Percentiles rank a stretch among this genome's conserved stretches.
phyloP scores from a whole-genome alignment of 1,140 invertebrate species.

The Lysiphlebus fabarum region DNA sequence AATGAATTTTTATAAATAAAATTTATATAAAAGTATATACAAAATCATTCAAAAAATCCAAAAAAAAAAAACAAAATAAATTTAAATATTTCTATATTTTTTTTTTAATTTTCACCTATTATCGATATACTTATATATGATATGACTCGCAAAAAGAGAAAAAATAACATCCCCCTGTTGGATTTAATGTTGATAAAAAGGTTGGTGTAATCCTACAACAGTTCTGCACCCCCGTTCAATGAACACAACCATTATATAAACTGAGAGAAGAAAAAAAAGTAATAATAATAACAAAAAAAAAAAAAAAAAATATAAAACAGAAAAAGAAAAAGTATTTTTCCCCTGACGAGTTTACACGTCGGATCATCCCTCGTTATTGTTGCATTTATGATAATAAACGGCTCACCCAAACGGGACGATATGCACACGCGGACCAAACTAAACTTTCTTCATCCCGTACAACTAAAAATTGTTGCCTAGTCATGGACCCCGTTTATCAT shows the following conservation, averaged over 20 bases:
- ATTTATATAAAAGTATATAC: too few relatives aligned
- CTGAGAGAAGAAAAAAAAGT: too few relatives aligned
- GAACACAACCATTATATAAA: too few relatives aligned
- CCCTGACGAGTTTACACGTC: slow-evolving; percentile 49
- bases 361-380: slow-evolving; percentile 57
- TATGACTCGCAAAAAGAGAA: slow-evolving; percentile 34
- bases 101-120: too few relatives aligned
- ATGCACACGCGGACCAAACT: slow-evolving; percentile 4
- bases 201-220: slow-evolving; percentile 44
- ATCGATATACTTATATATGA: background rate
- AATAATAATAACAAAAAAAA: too few relatives aligned
- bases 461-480: slow-evolving; percentile 11
- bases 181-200: slow-evolving; percentile 38
- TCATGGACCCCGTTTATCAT: slow-evolving; percentile 2
- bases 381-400: slow-evolving; percentile 56
- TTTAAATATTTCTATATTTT: too few relatives aligned
- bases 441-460: background rate
- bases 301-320: slow-evolving; percentile 28
- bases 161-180: slow-evolving; percentile 50
- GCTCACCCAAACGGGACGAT: slow-evolving; percentile 8
- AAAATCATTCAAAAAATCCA: too few relatives aligned
- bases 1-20: too few relatives aligned
- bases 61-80: too few relatives aligned
- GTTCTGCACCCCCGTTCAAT: slow-evolving; percentile 21
- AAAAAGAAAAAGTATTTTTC: slow-evolving; percentile 15